Evolutionary conservation across 2,113 vertebrate genomes (phyloP).

Genomic region (Phodopus roborovskii): DNA sequence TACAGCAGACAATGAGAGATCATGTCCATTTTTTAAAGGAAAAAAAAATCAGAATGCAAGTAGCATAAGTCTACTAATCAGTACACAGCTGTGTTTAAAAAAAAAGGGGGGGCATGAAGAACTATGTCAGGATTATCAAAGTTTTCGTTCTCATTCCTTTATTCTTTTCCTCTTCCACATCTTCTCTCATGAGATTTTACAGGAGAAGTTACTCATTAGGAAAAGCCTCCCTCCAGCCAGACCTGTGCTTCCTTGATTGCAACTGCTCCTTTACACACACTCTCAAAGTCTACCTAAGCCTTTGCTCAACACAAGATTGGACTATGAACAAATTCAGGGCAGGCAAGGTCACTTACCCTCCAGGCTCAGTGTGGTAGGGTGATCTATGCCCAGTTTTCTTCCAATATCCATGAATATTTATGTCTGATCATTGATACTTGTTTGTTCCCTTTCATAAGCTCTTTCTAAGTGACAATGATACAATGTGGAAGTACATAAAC

Average conservation of each 20-base stretch:
- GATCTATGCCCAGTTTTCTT: neutral
- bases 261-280: neutral
- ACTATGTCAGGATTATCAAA: neutral
- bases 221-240: neutral
- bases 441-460: neutral
- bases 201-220: neutral
- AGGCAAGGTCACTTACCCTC: neutral
- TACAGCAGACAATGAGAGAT: neutral
- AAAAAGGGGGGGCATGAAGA: neutral
- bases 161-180: neutral
- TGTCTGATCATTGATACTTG: neutral
- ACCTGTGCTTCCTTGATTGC: neutral
- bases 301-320: too few species aligned
- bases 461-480: too few species aligned
- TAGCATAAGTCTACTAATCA: neutral
- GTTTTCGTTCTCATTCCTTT: neutral
- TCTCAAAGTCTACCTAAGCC: neutral
- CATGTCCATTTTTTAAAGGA: neutral
- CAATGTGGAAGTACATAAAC: too few species aligned
- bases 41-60: neutral
- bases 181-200: neutral
- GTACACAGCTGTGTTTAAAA: neutral
- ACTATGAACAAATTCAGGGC: neutral
- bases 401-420: neutral
- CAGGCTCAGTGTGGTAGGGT: neutral